A percentile compares a stretch with the other conserved stretches of the same genome.
Conservation (phyloP, 2,797 vertebrate genomes). For the Typhlichthys eigenmanni region DNA sequence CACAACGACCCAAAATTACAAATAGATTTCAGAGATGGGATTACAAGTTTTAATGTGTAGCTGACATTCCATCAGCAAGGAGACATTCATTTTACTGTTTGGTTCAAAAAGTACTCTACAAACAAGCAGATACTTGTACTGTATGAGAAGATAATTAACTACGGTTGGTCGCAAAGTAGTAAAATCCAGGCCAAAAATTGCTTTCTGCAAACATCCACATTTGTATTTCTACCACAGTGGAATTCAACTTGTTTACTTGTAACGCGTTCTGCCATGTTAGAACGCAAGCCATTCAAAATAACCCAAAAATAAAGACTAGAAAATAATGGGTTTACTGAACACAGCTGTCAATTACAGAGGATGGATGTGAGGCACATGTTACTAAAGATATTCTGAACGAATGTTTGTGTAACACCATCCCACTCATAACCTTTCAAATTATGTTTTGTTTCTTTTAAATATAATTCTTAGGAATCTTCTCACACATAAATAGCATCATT, state of each 20-base stretch:
- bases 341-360: slow-evolving; percentile 36
- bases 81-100: slow-evolving; percentile 61
- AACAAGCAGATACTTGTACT: background rate
- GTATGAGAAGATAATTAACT: slow-evolving; percentile 29
- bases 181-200: slow-evolving; percentile 25
- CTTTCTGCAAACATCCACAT: slow-evolving; percentile 28
- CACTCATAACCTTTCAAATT: slow-evolving; percentile 40
- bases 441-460: slow-evolving; percentile 57
- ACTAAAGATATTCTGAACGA: slow-evolving; percentile 30
- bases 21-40: slow-evolving; percentile 48
- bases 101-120: slow-evolving; percentile 30
- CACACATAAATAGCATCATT: slow-evolving; percentile 78
- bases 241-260: slow-evolving; percentile 56
- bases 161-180: slow-evolving; percentile 27
- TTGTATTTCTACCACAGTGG: slow-evolving; percentile 15
- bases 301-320: slow-evolving; percentile 31
- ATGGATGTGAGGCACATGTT: slow-evolving; percentile 11
- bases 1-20: slow-evolving; percentile 35
- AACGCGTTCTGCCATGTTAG: slow-evolving; percentile 10
- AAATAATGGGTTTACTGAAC: slow-evolving; percentile 43
- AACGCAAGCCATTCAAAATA: slow-evolving; percentile 23
- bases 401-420: slow-evolving; percentile 14
- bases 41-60: slow-evolving; percentile 31
- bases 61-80: slow-evolving; percentile 46
- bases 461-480: slow-evolving; percentile 59